Evolutionary conservation across 2,888 invertebrate species (phyloP).

Genomic region (Sceliomorpha sp.): DNA sequence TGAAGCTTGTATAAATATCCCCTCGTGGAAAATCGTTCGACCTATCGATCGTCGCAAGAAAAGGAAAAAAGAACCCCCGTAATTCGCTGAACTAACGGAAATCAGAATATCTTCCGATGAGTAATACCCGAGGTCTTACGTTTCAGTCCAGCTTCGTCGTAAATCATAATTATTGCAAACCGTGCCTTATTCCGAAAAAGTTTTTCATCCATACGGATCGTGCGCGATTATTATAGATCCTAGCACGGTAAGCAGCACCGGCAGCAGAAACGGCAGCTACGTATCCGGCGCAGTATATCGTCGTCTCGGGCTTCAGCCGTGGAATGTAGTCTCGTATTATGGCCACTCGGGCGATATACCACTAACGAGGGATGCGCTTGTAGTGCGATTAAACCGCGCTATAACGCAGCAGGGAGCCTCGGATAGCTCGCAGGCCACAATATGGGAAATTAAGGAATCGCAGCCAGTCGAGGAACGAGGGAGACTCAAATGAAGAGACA

Average conservation of each 20-base stretch:
- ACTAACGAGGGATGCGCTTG: constrained; percentile 79
- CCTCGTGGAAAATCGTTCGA: too few relatives aligned
- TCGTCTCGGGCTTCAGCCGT: constrained; percentile 58
- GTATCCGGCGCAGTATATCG: constrained; percentile 55
- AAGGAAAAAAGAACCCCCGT: constrained; percentile 3
- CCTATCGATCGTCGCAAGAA: neutral
- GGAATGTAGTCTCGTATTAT: constrained; percentile 78
- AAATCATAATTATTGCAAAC: constrained; percentile 75
- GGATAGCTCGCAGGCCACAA: constrained; percentile 65
- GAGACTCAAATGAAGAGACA: constrained; percentile 45
- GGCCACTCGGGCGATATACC: constrained; percentile 75
- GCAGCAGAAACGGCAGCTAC: constrained; percentile 52
- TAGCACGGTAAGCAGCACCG: constrained; percentile 30
- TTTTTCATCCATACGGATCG: constrained; percentile 54
- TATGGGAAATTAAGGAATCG: constrained; percentile 74
- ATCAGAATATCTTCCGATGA: too few relatives aligned
- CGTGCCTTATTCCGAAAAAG: constrained; percentile 43
- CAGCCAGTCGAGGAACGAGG: constrained; percentile 37
- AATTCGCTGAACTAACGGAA: too few relatives aligned
- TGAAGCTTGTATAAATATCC: too few relatives aligned
- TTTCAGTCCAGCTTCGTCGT: constrained; percentile 59
- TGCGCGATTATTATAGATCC: constrained; percentile 60
- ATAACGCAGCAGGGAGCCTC: constrained; percentile 76
- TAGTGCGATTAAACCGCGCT: constrained; percentile 79
- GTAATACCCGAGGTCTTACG: too few relatives aligned